These are phyloP conservation scores for Listronotus bonariensis DNA, from an alignment of 1,140 invertebrate genomes.

Conservation along the genomic window DNA sequence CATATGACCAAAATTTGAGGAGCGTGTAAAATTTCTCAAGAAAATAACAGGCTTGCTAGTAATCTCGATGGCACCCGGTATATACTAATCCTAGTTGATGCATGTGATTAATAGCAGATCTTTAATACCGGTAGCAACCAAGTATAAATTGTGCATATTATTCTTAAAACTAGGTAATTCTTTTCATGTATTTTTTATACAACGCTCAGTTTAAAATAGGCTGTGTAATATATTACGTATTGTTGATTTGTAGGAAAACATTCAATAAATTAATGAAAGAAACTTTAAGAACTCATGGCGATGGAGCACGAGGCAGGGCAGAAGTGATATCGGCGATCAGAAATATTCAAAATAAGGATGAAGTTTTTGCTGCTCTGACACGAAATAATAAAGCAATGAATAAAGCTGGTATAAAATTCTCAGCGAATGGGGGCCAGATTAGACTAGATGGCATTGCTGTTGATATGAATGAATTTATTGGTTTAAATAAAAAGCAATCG, in stretches of 20 bases:
- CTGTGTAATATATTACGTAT: no score
- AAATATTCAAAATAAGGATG: slow-evolving; percentile 46
- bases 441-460: slow-evolving; percentile 44
- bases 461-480: slow-evolving; percentile 44
- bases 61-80: no score
- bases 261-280: slow-evolving; percentile 47
- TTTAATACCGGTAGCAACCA: no score
- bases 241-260: slow-evolving; percentile 49
- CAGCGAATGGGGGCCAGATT: slow-evolving; percentile 41
- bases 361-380: slow-evolving; percentile 49
- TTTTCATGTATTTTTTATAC: no score
- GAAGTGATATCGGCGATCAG: slow-evolving; percentile 50
- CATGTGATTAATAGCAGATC: no score
- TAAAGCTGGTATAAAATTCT: slow-evolving; percentile 43
- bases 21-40: no score
- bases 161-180: no score
- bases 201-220: no score
- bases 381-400: slow-evolving; percentile 47
- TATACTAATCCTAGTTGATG: no score
- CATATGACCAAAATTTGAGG: no score
- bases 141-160: no score
- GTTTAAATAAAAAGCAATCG: slow-evolving; percentile 31
- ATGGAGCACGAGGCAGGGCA: slow-evolving; percentile 40
- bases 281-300: slow-evolving; percentile 41
- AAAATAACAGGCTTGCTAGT: no score